These are phyloP conservation scores for Mormyrops attenuatus DNA, from an alignment of 2,797 vertebrate species.

Conservation along the genomic window DNA sequence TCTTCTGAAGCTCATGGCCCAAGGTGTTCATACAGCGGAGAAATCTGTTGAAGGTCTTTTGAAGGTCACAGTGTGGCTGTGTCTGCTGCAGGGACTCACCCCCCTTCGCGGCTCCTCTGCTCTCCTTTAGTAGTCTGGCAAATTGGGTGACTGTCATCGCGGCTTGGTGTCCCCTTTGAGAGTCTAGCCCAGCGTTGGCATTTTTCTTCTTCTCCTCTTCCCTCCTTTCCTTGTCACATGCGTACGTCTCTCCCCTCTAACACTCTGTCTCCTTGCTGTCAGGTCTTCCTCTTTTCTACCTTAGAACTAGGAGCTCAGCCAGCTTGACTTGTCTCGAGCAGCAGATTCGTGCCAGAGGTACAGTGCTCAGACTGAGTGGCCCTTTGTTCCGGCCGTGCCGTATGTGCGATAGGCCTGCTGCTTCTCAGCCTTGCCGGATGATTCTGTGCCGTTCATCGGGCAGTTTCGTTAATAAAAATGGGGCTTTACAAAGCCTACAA, in stretches of 20 bases:
- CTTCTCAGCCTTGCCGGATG: neutral
- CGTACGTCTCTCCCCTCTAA: constrained; percentile 55
- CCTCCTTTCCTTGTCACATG: constrained; percentile 34
- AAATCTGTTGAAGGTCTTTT: neutral
- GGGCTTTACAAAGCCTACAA: neutral
- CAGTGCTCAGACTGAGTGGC: constrained; percentile 56
- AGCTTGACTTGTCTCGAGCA: constrained; percentile 95
- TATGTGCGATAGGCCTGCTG: neutral
- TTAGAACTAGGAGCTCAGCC: constrained; percentile 98
- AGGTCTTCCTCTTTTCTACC: constrained; percentile 92
- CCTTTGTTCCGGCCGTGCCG: neutral
- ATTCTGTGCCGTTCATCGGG: neutral
- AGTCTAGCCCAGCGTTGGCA: neutral
- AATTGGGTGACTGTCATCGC: neutral
- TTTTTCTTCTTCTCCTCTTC: constrained; percentile 34
- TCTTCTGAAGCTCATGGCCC: neutral
- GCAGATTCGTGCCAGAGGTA: constrained; percentile 93
- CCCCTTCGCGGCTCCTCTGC: neutral
- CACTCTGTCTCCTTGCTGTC: constrained; percentile 80
- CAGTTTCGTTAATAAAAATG: neutral
- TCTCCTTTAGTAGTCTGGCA: neutral
- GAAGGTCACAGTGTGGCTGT: neutral
- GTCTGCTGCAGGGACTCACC: neutral
- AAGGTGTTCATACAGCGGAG: neutral
- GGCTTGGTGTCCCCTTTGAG: neutral